phyloP scores from a whole-genome alignment of 2,797 vertebrate genomes.

The Intellagama lesueurii region DNA sequence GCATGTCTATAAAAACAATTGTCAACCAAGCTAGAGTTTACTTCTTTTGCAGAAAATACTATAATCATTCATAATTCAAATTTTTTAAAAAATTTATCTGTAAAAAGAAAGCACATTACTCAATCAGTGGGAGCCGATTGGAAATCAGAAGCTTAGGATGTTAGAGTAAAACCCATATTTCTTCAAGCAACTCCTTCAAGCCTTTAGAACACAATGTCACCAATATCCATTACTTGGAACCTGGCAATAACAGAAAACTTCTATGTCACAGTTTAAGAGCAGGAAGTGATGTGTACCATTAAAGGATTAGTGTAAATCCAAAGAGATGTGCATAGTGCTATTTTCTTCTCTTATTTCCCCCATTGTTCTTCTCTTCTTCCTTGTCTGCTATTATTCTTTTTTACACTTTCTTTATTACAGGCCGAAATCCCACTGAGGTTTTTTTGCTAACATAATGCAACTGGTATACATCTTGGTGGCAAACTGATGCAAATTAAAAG shows the following conservation, averaged over 20 bases:
- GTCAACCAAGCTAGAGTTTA: too few species aligned
- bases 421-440: too few species aligned
- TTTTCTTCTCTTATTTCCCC: too few species aligned
- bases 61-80: not conserved
- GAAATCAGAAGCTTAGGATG: not conserved
- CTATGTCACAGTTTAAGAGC: not conserved
- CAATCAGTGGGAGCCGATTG: not conserved
- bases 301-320: too few species aligned
- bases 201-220: not conserved
- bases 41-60: not conserved
- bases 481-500: too few species aligned
- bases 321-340: too few species aligned
- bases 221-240: too few species aligned
- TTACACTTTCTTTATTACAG: too few species aligned
- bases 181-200: not conserved
- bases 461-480: too few species aligned
- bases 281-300: not conserved
- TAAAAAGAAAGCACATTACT: not conserved
- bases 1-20: not conserved
- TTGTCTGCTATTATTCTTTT: too few species aligned
- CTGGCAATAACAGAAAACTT: not conserved
- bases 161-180: not conserved
- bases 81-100: not conserved
- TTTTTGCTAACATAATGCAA: too few species aligned
- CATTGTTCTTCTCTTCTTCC: too few species aligned